These are phyloP conservation scores for Ceratitis capitata DNA, from an alignment of 1,140 invertebrate species.

Conservation along the genomic window DNA sequence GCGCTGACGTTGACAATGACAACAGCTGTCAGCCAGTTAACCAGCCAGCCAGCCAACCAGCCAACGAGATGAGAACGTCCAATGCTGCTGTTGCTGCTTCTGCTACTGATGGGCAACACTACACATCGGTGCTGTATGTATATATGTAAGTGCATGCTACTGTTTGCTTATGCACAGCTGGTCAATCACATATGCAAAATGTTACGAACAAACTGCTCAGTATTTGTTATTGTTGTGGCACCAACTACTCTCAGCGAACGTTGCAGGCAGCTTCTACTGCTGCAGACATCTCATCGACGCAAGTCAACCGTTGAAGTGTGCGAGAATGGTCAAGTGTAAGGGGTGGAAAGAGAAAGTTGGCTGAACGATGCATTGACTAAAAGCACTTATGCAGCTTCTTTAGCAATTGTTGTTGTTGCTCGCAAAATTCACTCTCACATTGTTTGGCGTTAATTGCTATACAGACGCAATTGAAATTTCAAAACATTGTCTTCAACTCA, in stretches of 20 bases:
- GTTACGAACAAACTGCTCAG: neutral
- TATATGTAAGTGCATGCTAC: neutral
- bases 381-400: neutral
- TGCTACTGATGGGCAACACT: neutral
- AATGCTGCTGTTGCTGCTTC: neutral
- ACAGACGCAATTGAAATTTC: slow-evolving; percentile 31
- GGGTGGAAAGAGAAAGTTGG: neutral
- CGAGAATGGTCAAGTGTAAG: no score
- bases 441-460: neutral
- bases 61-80: no score
- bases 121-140: neutral
- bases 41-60: no score
- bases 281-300: neutral
- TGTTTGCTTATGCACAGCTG: neutral
- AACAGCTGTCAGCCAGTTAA: no score
- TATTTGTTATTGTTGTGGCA: neutral
- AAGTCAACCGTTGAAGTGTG: slow-evolving; percentile 27
- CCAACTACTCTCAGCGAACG: neutral
- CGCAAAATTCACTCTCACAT: neutral
- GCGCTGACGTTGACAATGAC: neutral
- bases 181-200: slow-evolving; percentile 17
- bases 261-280: neutral
- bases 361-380: neutral
- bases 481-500: neutral
- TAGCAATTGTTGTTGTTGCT: neutral